Percentiles rank a stretch among this genome's conserved stretches.
These are phyloP conservation scores for Phasia obesa DNA, from an alignment of 2,888 invertebrate species.

Conservation along the genomic window DNA sequence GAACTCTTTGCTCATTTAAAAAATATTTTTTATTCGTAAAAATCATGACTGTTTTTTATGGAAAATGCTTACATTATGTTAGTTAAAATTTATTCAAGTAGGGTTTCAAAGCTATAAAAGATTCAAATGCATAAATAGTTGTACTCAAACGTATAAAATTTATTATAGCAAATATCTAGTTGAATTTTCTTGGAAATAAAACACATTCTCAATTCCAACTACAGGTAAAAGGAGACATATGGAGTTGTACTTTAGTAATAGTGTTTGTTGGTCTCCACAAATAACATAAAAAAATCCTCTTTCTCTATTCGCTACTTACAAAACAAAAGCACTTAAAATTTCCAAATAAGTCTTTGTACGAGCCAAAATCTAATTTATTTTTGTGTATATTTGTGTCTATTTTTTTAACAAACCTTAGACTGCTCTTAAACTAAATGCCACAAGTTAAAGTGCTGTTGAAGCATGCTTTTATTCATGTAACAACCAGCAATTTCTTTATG, in stretches of 20 bases:
- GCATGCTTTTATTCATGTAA: conserved; percentile 42
- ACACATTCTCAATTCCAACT: conserved; percentile 64
- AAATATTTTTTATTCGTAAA: no score
- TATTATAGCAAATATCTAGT: conserved; percentile 54
- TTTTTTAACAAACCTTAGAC: conserved; percentile 62
- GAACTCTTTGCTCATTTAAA: no score
- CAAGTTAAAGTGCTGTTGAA: conserved; percentile 66
- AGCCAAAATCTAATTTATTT: background rate
- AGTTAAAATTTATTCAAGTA: no score
- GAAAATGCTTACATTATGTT: no score
- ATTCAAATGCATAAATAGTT: conserved; percentile 37
- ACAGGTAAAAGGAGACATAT: conserved; percentile 49
- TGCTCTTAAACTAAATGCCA: conserved; percentile 70
- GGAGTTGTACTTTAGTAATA: conserved; percentile 3
- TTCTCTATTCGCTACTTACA: background rate
- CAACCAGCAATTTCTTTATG: conserved; percentile 50
- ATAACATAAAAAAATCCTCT: conserved; percentile 1
- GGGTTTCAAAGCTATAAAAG: no score
- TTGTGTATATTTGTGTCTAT: conserved; percentile 12
- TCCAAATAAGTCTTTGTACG: background rate
- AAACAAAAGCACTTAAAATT: background rate
- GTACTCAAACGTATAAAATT: background rate
- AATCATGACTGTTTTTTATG: no score
- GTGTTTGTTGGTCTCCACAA: conserved; percentile 6
- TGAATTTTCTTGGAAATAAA: conserved; percentile 66